Conservation (phyloP, 2,888 invertebrate genomes). For the Clistopyga incitator region DNA sequence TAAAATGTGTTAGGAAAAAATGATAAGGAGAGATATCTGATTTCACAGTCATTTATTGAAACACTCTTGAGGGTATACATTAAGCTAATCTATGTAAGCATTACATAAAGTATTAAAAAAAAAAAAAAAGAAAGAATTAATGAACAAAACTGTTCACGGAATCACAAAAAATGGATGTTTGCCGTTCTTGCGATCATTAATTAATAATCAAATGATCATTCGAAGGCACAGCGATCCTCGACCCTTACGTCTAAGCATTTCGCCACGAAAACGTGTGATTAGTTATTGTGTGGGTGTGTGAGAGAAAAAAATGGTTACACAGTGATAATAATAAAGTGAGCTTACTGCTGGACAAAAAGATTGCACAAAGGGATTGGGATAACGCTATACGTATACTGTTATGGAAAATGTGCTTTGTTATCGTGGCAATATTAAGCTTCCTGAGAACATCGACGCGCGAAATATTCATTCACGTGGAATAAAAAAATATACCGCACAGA, state of each 20-base stretch:
- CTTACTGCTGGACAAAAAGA: conserved; percentile 18
- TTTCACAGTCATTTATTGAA: conserved; percentile 83
- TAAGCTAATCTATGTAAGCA: conserved; percentile 83
- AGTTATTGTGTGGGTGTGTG: conserved; percentile 1
- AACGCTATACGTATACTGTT: conserved; percentile 43
- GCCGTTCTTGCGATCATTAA: conserved; percentile 76
- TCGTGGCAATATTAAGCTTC: conserved; percentile 81
- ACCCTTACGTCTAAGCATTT: conserved; percentile 83
- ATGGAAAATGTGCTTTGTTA: conserved; percentile 70
- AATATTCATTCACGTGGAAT: conserved; percentile 77
- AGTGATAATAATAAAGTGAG: conserved; percentile 34
- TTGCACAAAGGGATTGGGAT: neutral
- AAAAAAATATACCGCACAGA: conserved; percentile 80
- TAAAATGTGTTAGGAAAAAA: neutral
- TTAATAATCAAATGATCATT: conserved; percentile 76
- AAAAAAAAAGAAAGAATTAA: conserved; percentile 69
- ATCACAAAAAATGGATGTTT: conserved; percentile 82
- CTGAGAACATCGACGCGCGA: conserved; percentile 80
- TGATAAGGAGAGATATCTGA: conserved; percentile 53
- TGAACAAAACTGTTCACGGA: conserved; percentile 80
- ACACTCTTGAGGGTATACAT: conserved; percentile 82
- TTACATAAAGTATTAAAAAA: conserved; percentile 80
- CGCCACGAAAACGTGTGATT: conserved; percentile 78
- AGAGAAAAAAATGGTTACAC: conserved; percentile 5
- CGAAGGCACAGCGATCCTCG: conserved; percentile 84